Evolutionary conservation across 2,888 invertebrate species (phyloP).

Genomic region (Zaprionus bogoriensis): DNA sequence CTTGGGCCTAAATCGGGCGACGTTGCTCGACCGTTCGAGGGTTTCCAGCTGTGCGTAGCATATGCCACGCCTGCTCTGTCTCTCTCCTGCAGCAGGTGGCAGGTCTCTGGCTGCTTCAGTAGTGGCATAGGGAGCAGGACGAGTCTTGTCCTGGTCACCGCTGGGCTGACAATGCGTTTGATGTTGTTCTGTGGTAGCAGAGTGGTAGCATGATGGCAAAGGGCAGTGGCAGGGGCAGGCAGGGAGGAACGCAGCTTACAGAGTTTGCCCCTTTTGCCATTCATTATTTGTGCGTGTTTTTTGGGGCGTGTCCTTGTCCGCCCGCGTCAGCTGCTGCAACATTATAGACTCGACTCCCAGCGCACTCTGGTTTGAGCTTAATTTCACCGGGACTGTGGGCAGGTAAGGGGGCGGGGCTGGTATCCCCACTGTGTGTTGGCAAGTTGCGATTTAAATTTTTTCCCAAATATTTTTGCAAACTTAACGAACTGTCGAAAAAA

Average conservation of each 20-base stretch:
- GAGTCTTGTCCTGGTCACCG: conserved; percentile 33
- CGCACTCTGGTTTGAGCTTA: conserved; percentile 38
- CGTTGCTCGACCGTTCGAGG: too few species aligned
- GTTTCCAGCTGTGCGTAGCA: background rate
- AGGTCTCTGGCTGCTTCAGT: background rate
- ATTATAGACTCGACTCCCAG: conserved; percentile 49
- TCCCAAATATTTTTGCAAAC: conserved; percentile 10
- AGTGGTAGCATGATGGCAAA: too few species aligned
- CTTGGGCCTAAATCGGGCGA: too few species aligned
- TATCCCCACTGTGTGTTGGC: conserved; percentile 17
- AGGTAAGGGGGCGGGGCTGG: background rate
- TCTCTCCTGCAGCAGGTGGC: background rate
- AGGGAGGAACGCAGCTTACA: background rate
- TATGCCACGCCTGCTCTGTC: too few species aligned
- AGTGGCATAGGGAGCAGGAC: conserved; percentile 1
- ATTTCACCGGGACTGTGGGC: conserved; percentile 4
- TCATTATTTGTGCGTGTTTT: conserved; percentile 41
- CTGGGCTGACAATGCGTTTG: conserved; percentile 51
- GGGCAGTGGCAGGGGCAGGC: background rate
- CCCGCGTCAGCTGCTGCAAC: conserved; percentile 66
- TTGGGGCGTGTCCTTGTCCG: conserved; percentile 23
- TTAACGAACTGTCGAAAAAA: conserved; percentile 37
- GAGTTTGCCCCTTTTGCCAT: conserved; percentile 26
- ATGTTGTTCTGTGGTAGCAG: background rate
- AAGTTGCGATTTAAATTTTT: conserved; percentile 51